Conservation (phyloP, 1,140 invertebrate species). For the Conopomorpha cramerella region DNA sequence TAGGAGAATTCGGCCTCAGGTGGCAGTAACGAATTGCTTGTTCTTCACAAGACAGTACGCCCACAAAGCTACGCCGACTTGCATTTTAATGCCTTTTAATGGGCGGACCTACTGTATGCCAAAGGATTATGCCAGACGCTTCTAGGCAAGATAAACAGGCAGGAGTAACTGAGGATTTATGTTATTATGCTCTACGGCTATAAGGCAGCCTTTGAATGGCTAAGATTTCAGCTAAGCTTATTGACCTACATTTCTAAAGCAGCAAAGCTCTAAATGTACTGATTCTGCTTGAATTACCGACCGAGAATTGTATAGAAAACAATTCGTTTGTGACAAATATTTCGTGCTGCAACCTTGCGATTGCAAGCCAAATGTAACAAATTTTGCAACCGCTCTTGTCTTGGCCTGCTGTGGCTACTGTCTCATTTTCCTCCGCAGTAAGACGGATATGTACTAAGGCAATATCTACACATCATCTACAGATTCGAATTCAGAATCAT, state of each 20-base stretch:
- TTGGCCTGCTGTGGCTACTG: too few species aligned
- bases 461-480: too few species aligned
- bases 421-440: too few species aligned
- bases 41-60: slow-evolving; percentile 20
- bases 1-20: too few species aligned
- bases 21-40: slow-evolving; percentile 32
- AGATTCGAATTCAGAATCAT: too few species aligned
- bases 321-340: too few species aligned
- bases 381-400: too few species aligned
- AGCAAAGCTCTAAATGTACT: background rate
- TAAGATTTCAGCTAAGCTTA: background rate
- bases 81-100: slow-evolving; percentile 31
- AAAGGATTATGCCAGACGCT: slow-evolving; percentile 36
- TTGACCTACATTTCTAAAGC: background rate
- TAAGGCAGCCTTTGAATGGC: too few species aligned
- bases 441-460: too few species aligned
- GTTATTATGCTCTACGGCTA: too few species aligned
- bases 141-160: slow-evolving; percentile 41
- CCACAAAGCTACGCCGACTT: slow-evolving; percentile 15
- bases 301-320: background rate
- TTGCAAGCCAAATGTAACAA: too few species aligned
- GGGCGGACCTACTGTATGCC: slow-evolving; percentile 22
- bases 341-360: too few species aligned
- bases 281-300: background rate
- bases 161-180: slow-evolving; percentile 36